phyloP scores from a whole-genome alignment of 2,888 invertebrate genomes.

The Pecten maximus region DNA sequence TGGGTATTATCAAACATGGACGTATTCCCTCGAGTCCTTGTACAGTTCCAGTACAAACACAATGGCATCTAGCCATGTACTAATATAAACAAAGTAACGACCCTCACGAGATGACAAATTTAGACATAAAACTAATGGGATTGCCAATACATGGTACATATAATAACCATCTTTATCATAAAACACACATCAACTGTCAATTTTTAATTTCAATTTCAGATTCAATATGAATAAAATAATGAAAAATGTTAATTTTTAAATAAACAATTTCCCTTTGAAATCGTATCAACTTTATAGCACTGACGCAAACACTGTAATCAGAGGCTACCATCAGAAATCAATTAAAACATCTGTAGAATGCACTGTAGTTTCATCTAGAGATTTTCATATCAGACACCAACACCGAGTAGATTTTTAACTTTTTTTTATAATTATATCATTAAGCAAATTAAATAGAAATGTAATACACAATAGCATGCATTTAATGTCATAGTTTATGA shows the following conservation, averaged over 20 bases:
- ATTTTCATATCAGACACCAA: not conserved
- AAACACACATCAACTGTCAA: not conserved
- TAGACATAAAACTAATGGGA: slow-evolving; percentile 15
- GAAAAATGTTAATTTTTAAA: not conserved
- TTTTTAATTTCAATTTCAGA: not conserved
- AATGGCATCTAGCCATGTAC: not conserved
- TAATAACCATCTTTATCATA: not conserved
- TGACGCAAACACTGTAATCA: no score
- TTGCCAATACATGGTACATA: not conserved
- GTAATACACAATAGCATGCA: no score
- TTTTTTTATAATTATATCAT: not conserved
- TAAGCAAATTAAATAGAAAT: not conserved
- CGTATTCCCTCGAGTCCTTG: not conserved
- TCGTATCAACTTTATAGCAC: not conserved
- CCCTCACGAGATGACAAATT: not conserved
- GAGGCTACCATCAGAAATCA: not conserved
- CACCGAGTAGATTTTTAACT: not conserved
- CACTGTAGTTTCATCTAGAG: not conserved
- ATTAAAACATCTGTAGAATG: not conserved
- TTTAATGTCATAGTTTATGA: no score
- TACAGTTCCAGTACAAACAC: not conserved
- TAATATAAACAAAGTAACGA: slow-evolving; percentile 1
- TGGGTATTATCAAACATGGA: not conserved
- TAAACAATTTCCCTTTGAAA: not conserved
- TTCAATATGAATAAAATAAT: not conserved